Base-by-base conservation (phyloP, 2,113 vertebrate genomes). In the Cynoglossus semilaevis region DNA sequence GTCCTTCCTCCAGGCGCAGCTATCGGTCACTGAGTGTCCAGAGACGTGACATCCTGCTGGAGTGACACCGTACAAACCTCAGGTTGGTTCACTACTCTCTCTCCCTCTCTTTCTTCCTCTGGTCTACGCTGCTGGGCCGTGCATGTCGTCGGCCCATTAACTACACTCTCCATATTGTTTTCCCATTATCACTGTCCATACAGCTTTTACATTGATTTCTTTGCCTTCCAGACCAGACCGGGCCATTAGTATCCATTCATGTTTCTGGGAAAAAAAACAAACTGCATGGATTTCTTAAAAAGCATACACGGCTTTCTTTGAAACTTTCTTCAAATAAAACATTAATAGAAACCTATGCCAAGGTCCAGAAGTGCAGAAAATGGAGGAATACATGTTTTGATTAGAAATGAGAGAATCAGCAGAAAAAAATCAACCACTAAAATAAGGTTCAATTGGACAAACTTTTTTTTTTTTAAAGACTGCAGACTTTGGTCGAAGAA, bases 1-100 rank as follows among this genome's bases (percentile, higher is more conserved):
- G 78, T 84, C 81, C 86, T 89, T 85, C 82, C 83, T 70, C 46
- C 79, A 91, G 89, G 89, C 57, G 57, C 71, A 63, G 70, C 70
- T 63, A 59, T 64, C 47, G 66, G 73, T 77, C 84, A 72, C 58
- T 16, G 63, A 75, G 59, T 22, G 63, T 66, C 78, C 8, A 55
- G 74, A 84, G 76, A 81, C 58, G 6, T 50, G 71, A 65, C 70
- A 13, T 73, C 67, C 67, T 58, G 63, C 72, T 52, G 73, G 47
- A 52, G 55, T 2, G 63, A 70, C 59, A 59, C 75, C 61, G 1
- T 38, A 0, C 49, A 7, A 56, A 56, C 58, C 63, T 75, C 84
- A 87, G 87, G 87, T 89, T 67, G 68, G 85, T 84, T 37, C 15
- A 0, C 50, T 5, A 17, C 15, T 45, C 17, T 43, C 7, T 0